Base-by-base conservation (phyloP, 2,113 vertebrate genomes). In the Peromyscus polionotus region DNA sequence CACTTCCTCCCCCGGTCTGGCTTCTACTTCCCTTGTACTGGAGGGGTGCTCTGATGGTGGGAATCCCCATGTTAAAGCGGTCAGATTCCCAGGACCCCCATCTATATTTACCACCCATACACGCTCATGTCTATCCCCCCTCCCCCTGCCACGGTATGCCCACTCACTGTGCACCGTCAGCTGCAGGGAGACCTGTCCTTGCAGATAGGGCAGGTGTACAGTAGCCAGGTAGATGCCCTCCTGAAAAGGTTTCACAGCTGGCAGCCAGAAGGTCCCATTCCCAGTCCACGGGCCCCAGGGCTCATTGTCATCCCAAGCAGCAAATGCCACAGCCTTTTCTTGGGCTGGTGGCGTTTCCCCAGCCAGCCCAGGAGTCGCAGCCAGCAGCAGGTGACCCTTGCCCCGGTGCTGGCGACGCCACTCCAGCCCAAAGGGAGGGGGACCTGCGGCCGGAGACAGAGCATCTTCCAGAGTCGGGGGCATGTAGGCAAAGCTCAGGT, bases 371-470 rank as follows among this genome's bases (percentile, higher is more conserved):
- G 97, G 97, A 84, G 95, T 97, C 20, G 97, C 96, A 26, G 99
- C 99, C 97, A 99, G 97, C 5, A 99, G 61, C 90, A 99, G 94
- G 4, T 98, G 98, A 0, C 99, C 99, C 1, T 98, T 97, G 0
- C 99, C 99, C 59, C 97, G 97, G 97, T 99, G 99, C 98, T 99
- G 99, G 96, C 98, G 99, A 1, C 99, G 99, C 99, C 99, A 99
- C 7, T 99, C 99, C 1, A 99, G 98, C 0, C 99, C 98, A 39
- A 99, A 99, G 28, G 99, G 99, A 90, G 98, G 98, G 54, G 97
- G 97, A 2, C 95, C 96, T 6, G 84, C 0, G 87, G 96, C 36
- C 94, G 93, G 1, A 97, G 97, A 14, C 97, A 95, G 2, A 97
- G 98, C 4, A 7, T 73, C 77, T 75, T 92, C 75, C 94, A 36